Conservation (phyloP, 2,797 vertebrate genomes). For the Botia almorhae region DNA sequence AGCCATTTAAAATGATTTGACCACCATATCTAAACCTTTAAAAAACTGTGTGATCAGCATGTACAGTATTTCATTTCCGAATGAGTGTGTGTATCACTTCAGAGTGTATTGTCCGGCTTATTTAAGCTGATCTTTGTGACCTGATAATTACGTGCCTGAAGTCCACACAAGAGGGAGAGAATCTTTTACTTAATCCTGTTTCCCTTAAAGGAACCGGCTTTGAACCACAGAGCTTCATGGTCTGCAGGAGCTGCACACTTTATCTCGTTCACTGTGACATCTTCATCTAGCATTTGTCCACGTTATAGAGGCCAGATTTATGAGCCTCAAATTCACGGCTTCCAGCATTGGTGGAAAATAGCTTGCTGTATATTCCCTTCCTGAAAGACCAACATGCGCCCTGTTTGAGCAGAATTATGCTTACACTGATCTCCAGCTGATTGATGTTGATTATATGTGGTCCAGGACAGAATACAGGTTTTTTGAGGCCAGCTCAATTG, state of each 20-base stretch:
- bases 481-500: slow-evolving; percentile 5
- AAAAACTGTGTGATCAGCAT: slow-evolving; percentile 56
- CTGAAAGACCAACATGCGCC: slow-evolving; percentile 49
- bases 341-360: slow-evolving; percentile 57
- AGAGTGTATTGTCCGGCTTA: slow-evolving; percentile 40
- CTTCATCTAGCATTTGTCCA: slow-evolving; percentile 83
- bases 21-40: slow-evolving; percentile 44
- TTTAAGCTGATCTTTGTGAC: slow-evolving; percentile 25
- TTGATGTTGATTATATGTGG: slow-evolving; percentile 54
- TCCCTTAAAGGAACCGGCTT: neutral
- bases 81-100: slow-evolving; percentile 45
- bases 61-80: slow-evolving; percentile 36
- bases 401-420: slow-evolving; percentile 40
- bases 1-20: slow-evolving; percentile 21
- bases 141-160: slow-evolving; percentile 46
- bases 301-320: slow-evolving; percentile 76
- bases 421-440: slow-evolving; percentile 38
- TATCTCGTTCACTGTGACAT: slow-evolving; percentile 79
- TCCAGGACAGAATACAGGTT: slow-evolving; percentile 21
- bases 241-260: slow-evolving; percentile 68
- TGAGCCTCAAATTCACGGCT: slow-evolving; percentile 72
- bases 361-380: slow-evolving; percentile 53
- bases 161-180: neutral
- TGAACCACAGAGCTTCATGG: slow-evolving; percentile 47
- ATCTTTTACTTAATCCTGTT: neutral